Evolutionary conservation across 2,888 invertebrate species (phyloP), one percentile per base, ranked within the genome.

Genomic region (Lottia gigantea): DNA sequence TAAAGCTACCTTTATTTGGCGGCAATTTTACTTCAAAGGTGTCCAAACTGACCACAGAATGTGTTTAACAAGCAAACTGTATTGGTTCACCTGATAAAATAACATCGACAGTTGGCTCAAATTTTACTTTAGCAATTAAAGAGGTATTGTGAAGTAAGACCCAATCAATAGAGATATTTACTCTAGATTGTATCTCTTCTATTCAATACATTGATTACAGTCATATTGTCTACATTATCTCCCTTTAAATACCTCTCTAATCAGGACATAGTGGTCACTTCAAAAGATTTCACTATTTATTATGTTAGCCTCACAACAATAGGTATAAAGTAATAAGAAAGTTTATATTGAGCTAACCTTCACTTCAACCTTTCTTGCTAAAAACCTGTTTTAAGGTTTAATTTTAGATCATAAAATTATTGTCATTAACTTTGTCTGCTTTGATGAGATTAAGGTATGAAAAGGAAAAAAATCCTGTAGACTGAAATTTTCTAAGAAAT

Each of bases 41-140:
- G 19, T 55, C 23, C 55, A 19, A 23, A 55, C 55, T 55, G 23
- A 23, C 55, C 19, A 55, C 19, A 55, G 55, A 55, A 55, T 55
- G 19, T 55, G 23, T 23, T 55, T 23, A 55, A 55, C 55, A 55
- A 55, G 55, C 55, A 55, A 55, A 55, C 55, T 19, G 12, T 55
- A 55, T 55, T 55, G 55, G 55, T 55, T 23, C 55, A 55, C 55
- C 55, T 55, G 55, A 23, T 55, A 55, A 55, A 55, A 23, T 23
- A 55, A 55, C 55, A 55, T 55, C 23, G 55, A 23, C 55, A 55
- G 55, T 55, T 23, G 23, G 55, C 55, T 55, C 55, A 55, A 55
- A 55, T 55, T 55, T 55, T 55, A 55, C 55, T 23, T 55, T 55
- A 55, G 19, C 55, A 55, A 55, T 55, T 55, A 55, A 55, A 55